Evolutionary conservation across 1,140 invertebrate genomes (phyloP).

Genomic region (Stegodyphus mimosarum): DNA sequence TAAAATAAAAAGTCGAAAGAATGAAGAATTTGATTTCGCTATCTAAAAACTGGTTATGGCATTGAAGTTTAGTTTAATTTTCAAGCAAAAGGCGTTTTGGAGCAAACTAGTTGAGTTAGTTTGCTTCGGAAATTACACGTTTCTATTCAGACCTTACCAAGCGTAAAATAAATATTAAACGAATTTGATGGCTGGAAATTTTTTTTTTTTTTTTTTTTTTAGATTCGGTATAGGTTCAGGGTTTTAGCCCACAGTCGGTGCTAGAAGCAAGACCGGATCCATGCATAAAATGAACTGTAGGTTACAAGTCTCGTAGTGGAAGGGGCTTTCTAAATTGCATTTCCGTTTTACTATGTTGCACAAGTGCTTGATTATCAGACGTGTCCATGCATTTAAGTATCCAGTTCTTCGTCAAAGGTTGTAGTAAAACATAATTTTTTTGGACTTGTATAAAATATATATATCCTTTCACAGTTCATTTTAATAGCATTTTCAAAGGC

Average conservation of each 20-base stretch:
- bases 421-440: too few relatives aligned
- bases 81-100: not conserved
- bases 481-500: too few relatives aligned
- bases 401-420: too few relatives aligned
- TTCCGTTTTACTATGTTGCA: too few relatives aligned
- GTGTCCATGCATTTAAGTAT: too few relatives aligned
- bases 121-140: conserved; percentile 8
- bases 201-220: not conserved
- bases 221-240: conserved; percentile 10
- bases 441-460: too few relatives aligned
- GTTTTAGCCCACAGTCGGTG: not conserved
- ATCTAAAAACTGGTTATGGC: conserved; percentile 31
- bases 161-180: conserved; percentile 24
- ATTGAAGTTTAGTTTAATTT: conserved; percentile 25
- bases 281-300: too few relatives aligned
- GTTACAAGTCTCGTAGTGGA: too few relatives aligned
- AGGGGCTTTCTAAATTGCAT: too few relatives aligned
- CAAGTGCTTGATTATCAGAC: too few relatives aligned
- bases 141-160: not conserved
- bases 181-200: not conserved
- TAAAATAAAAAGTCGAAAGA: conserved; percentile 9
- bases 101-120: conserved; percentile 15
- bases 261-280: too few relatives aligned
- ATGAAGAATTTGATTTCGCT: conserved; percentile 21
- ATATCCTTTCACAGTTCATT: too few relatives aligned